Evolutionary conservation across 2,113 vertebrate species (phyloP).

Genomic region (Saimiri boliviensis): DNA sequence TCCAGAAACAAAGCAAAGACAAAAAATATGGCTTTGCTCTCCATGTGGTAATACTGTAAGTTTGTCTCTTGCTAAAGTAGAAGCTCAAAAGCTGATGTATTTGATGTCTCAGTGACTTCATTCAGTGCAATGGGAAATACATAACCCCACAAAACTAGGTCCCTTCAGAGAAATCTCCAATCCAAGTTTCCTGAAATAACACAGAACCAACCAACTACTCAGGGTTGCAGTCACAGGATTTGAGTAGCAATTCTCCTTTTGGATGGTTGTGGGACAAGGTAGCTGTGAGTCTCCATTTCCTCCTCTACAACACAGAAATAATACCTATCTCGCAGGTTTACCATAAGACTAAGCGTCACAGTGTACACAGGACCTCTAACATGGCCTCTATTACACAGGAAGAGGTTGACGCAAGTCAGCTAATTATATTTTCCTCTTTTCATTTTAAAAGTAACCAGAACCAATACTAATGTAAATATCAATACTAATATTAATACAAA

Average conservation of each 20-base stretch:
- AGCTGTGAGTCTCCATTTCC: neutral
- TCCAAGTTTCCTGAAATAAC: neutral
- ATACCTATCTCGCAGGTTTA: neutral
- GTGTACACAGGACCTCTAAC: neutral
- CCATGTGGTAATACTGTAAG: neutral
- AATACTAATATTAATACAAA: neutral
- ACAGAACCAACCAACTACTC: neutral
- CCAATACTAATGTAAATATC: neutral
- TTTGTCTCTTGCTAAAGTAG: neutral
- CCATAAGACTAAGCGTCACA: neutral
- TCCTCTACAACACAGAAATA: neutral
- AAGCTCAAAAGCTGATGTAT: neutral
- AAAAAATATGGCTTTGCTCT: rapidly evolving
- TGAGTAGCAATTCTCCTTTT: neutral
- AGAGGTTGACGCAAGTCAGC: neutral
- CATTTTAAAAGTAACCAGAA: neutral
- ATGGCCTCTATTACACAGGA: neutral
- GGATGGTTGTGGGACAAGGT: neutral
- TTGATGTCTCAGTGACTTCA: neutral
- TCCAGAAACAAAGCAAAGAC: neutral
- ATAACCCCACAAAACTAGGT: neutral
- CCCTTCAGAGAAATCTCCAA: neutral
- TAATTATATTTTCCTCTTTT: neutral
- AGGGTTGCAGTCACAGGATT: rapidly evolving
- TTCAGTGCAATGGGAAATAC: neutral